phyloP scores from a whole-genome alignment of 2,888 invertebrate genomes.

The Cephus rjabovi region DNA sequence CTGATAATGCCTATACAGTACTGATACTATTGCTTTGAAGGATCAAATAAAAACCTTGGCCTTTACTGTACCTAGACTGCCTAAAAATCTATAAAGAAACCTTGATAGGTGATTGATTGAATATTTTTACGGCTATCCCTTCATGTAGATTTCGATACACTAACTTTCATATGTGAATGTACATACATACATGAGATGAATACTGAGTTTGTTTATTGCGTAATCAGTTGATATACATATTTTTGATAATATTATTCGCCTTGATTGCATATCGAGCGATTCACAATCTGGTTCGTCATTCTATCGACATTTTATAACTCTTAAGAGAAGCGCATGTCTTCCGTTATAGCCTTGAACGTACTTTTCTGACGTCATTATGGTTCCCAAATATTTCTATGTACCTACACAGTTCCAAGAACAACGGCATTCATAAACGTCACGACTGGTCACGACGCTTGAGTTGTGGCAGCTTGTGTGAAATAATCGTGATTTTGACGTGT shows the following conservation, averaged over 20 bases:
- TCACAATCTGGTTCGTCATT: not conserved
- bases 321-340: not conserved
- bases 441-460: not conserved
- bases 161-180: not conserved
- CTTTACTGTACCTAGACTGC: too few species aligned
- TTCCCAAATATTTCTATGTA: not conserved
- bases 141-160: not conserved
- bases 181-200: not conserved
- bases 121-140: not conserved
- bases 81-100: too few species aligned
- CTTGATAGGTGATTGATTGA: not conserved
- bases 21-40: not conserved
- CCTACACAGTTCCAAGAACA: not conserved
- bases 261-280: not conserved
- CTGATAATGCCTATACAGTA: not conserved
- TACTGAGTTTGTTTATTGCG: not conserved
- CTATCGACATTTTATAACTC: not conserved
- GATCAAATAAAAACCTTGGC: not conserved
- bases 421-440: not conserved
- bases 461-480: not conserved
- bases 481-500: not conserved
- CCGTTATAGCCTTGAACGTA: not conserved
- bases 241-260: not conserved
- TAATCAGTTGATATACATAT: not conserved
- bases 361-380: not conserved